Base-by-base conservation (phyloP, 2,888 invertebrate genomes). In the Patella pellucida region DNA sequence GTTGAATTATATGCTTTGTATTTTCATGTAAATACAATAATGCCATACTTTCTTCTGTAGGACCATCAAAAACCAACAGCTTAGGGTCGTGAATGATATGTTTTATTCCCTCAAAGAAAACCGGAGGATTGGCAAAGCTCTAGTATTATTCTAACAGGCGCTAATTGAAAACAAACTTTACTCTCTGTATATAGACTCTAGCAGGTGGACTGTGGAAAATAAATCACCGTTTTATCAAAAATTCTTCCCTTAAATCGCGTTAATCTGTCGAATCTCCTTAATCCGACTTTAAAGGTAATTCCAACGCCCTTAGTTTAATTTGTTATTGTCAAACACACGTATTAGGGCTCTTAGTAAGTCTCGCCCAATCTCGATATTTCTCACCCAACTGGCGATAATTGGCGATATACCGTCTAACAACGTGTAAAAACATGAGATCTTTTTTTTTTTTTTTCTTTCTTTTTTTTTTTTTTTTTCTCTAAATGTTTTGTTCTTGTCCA, bases 121-220 rank as follows among this genome's bases (percentile, higher is more conserved):
- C 7, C 41, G 41, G 9, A 9, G 62, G 62, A 62, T 62, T 23
- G 62, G 62, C 62, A 62, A 62, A 62, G 23, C 23, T 31, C 4
- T 62, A 62, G 62, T 62, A 23, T 62, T 62, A 62, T 62, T 62
- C 23, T 62, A 62, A 62, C 62, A 23, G 23, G 23, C 23, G 62
- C 62, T 62, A 62, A 62, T 62, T 62, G 62, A 62, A 62, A 62
- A 62, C 62, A 62, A 62, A 62, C 62, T 62, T 62, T 62, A 9
- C 62, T 62, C 14, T 19, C 11, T 23, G 62, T 62, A 62, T 62
- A 23, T 16, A 23, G 12, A 23, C 23, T 23, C 23, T 23, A 19
- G 23, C 62, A 62, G 62, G 62, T 62, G 62, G 62, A 23, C 23
- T 62, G 12, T 23, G 23, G 62, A 62, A 62, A 62, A 19, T 23